Percentiles rank a stretch among this genome's conserved stretches.
Evolutionary conservation across 2,113 vertebrate genomes (phyloP).

Genomic region (Chloropsis cyanopogon): DNA sequence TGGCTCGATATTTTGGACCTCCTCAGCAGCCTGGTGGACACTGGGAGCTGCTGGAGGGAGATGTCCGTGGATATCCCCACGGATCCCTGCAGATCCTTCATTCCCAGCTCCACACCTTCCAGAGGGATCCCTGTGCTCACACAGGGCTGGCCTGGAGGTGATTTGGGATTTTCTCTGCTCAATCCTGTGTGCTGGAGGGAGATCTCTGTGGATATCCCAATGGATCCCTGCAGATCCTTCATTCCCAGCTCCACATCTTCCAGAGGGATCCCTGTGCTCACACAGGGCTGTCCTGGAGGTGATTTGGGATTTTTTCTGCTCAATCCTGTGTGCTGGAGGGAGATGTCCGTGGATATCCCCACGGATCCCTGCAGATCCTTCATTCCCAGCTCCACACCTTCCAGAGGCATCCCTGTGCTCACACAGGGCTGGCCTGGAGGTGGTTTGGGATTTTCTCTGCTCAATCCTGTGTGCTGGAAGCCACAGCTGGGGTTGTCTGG

Average conservation of each 20-base stretch:
- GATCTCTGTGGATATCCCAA: fast-evolving
- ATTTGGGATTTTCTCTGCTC: neutral
- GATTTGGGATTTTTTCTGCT: fast-evolving
- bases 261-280: neutral
- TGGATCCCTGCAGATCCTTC: fast-evolving
- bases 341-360: neutral
- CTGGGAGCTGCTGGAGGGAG: neutral
- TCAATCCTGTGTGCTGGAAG: neutral
- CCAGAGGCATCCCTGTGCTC: neutral
- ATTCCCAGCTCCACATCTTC: neutral
- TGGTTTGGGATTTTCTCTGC: fast-evolving
- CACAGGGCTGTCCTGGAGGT: neutral
- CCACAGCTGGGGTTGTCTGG: neutral
- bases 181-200: neutral
- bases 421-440: neutral
- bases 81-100: fast-evolving
- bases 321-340: neutral
- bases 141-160: neutral
- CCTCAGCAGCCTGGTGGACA: neutral
- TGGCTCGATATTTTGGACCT: neutral
- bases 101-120: neutral
- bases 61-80: fast-evolving
- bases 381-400: neutral
- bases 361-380: fast-evolving
- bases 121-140: neutral